Evolutionary conservation across 1,140 invertebrate genomes (phyloP).

Genomic region (Paramacrobiotus metropolitanus): DNA sequence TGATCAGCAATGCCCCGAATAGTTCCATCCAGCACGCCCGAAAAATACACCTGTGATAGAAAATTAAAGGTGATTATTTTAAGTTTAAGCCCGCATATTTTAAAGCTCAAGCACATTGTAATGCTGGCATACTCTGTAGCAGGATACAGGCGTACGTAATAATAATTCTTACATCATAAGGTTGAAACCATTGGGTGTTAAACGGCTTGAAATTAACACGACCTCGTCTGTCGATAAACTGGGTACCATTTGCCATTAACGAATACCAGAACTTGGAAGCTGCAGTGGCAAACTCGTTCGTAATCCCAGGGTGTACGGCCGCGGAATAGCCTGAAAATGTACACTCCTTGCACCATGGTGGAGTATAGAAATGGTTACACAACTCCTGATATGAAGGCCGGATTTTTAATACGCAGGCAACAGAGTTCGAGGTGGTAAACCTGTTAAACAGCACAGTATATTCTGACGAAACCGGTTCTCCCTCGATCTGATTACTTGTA

Average conservation of each 20-base stretch:
- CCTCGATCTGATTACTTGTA: no score
- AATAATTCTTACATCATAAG: background rate
- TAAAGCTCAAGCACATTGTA: no score
- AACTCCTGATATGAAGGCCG: no score
- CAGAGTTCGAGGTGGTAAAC: no score
- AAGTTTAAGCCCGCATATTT: no score
- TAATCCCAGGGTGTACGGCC: constrained; percentile 16
- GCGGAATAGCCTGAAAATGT: constrained; percentile 12
- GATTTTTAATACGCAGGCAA: no score
- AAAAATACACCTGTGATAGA: background rate
- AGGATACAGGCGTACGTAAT: no score
- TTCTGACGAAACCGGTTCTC: no score
- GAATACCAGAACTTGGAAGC: constrained; percentile 14
- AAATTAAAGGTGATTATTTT: background rate
- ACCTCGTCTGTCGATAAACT: background rate
- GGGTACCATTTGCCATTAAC: background rate
- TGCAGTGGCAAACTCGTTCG: constrained; percentile 16
- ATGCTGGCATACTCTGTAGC: no score
- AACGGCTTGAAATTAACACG: background rate
- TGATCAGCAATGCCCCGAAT: background rate
- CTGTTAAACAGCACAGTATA: no score
- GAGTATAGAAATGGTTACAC: no score
- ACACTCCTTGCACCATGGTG: no score
- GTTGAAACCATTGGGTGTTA: background rate
- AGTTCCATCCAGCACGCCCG: background rate